Evolutionary conservation across 2,797 vertebrate species (phyloP).

Genomic region (Sebastes variabilis): DNA sequence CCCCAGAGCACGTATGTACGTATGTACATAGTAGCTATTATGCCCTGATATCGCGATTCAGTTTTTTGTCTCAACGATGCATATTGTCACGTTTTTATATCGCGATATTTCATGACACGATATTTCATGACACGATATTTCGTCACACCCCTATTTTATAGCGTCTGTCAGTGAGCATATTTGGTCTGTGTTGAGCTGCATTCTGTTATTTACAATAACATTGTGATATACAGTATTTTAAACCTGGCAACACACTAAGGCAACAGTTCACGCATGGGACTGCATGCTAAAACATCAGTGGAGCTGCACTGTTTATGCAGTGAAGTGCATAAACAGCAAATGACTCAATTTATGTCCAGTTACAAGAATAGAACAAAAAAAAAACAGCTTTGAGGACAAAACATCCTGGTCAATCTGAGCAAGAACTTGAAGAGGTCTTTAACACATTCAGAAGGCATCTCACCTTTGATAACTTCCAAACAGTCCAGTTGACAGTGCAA

Average conservation of each 20-base stretch:
- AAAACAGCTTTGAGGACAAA: neutral
- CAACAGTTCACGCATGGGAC: neutral
- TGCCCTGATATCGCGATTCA: too few species aligned
- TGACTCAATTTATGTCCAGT: neutral
- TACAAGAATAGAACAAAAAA: neutral
- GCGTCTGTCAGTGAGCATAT: neutral
- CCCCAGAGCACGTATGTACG: too few species aligned
- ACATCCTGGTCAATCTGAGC: neutral
- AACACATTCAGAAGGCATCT: neutral
- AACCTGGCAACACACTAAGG: neutral
- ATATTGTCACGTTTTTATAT: too few species aligned
- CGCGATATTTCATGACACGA: too few species aligned
- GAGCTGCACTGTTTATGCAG: neutral
- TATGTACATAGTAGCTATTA: too few species aligned
- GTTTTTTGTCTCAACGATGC: too few species aligned
- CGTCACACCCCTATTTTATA: neutral
- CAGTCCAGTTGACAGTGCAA: neutral
- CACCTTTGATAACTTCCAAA: neutral
- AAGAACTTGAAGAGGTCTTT: neutral
- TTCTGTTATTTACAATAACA: neutral
- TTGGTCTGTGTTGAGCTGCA: neutral
- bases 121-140: too few species aligned
- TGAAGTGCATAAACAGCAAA: neutral
- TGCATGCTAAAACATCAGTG: neutral
- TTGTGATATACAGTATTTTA: neutral